Evolutionary conservation across 2,888 invertebrate genomes (phyloP).

Genomic region (Halictus quadricinctus): DNA sequence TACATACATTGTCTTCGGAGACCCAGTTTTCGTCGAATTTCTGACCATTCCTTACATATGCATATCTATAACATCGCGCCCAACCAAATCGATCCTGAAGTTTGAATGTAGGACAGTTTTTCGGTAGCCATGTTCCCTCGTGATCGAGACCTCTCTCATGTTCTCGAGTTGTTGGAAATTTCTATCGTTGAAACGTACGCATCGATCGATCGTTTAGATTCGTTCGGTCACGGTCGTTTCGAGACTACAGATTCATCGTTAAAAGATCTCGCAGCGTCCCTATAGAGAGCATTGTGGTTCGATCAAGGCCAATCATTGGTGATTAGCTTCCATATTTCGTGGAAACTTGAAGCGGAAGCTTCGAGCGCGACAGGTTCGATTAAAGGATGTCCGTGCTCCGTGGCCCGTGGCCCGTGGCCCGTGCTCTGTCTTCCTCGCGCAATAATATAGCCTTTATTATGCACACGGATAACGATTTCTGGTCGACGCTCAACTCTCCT

Average conservation of each 20-base stretch:
- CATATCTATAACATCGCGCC: neutral
- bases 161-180: neutral
- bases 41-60: neutral
- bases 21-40: neutral
- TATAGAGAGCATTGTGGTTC: neutral
- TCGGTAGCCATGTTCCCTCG: constrained; percentile 24
- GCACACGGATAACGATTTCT: constrained; percentile 7
- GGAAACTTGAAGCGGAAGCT: neutral
- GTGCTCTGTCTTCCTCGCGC: neutral
- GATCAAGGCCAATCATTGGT: neutral
- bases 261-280: neutral
- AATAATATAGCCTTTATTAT: neutral
- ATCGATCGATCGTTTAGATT: neutral
- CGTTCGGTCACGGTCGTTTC: neutral
- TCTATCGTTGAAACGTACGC: neutral
- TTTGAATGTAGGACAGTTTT: constrained; percentile 38
- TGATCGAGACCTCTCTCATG: neutral
- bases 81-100: constrained; percentile 41
- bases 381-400: neutral
- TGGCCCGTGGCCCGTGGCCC: neutral
- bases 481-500: neutral
- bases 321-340: neutral
- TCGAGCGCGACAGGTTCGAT: neutral
- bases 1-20: neutral
- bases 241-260: neutral